phyloP scores from a whole-genome alignment of 2,113 vertebrate genomes.

The Cyphomyrus plagiostoma region DNA sequence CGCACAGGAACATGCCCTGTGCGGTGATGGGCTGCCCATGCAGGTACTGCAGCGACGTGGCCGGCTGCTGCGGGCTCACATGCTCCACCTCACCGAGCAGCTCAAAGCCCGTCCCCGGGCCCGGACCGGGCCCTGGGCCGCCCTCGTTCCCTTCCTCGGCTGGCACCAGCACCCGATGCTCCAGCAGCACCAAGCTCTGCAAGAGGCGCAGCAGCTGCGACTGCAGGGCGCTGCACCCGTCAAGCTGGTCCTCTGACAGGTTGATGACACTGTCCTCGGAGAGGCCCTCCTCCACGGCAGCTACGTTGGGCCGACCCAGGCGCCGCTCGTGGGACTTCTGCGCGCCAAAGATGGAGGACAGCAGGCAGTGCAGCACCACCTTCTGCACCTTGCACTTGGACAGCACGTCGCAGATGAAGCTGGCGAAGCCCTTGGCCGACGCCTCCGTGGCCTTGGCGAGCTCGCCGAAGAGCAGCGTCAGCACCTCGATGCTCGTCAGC shows the following conservation, averaged over 20 bases:
- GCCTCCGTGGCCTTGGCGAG: conserved; percentile 87
- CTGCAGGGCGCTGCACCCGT: conserved; percentile 87
- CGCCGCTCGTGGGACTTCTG: conserved; percentile 94
- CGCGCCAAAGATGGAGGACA: conserved; percentile 91
- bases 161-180: conserved; percentile 81
- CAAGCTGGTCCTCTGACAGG: conserved; percentile 91
- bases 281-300: conserved; percentile 84
- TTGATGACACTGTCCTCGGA: conserved; percentile 95
- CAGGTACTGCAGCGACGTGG: conserved; percentile 91
- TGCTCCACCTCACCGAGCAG: conserved; percentile 85
- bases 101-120: conserved; percentile 72
- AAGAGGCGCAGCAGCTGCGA: conserved; percentile 87
- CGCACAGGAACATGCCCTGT: conserved; percentile 97
- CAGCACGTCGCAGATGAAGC: conserved; percentile 92
- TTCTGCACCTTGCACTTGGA: conserved; percentile 98
- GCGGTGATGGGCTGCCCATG: conserved; percentile 93
- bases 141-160: conserved; percentile 72
- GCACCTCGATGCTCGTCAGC: conserved; percentile 91
- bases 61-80: conserved; percentile 86
- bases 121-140: conserved; percentile 50
- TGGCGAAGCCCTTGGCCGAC: conserved; percentile 93
- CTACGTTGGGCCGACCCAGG: conserved; percentile 68
- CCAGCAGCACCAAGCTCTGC: conserved; percentile 85
- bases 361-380: conserved; percentile 88
- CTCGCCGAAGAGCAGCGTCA: conserved; percentile 88